Evolutionary conservation across 2,888 invertebrate genomes (phyloP).

Genomic region (Gortyna flavago): DNA sequence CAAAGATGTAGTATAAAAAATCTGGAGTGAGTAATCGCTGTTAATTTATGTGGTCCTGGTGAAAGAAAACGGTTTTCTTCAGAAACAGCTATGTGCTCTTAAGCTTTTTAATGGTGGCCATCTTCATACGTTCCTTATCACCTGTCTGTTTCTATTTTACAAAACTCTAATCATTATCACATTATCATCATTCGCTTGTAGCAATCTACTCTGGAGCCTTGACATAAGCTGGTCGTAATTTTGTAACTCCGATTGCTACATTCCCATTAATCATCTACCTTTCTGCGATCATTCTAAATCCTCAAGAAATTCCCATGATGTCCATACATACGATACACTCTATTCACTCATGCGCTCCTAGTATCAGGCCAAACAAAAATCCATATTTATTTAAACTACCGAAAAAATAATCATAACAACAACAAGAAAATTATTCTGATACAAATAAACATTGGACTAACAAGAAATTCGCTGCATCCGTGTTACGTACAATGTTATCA

Average conservation of each 20-base stretch:
- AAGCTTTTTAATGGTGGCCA: too few relatives aligned
- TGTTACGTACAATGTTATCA: slow-evolving; percentile 61
- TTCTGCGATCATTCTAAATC: neutral
- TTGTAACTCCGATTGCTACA: neutral
- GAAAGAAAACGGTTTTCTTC: slow-evolving; percentile 11
- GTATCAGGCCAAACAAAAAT: slow-evolving; percentile 1
- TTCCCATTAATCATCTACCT: neutral
- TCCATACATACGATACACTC: neutral
- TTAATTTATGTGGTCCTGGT: neutral
- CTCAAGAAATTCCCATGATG: neutral
- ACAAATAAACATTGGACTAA: slow-evolving; percentile 41
- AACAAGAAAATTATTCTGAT: slow-evolving; percentile 54
- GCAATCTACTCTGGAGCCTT: too few relatives aligned
- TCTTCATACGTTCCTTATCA: neutral
- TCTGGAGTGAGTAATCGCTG: neutral
- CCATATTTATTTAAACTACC: neutral
- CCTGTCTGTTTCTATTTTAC: neutral
- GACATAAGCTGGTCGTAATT: neutral
- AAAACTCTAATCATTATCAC: neutral
- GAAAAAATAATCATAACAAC: slow-evolving; percentile 57
- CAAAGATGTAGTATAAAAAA: neutral
- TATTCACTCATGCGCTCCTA: slow-evolving; percentile 9
- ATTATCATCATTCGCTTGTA: neutral
- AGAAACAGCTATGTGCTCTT: neutral
- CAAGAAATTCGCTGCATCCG: slow-evolving; percentile 59